phyloP scores from a whole-genome alignment of 2,888 invertebrate genomes.

The Corythucha ciliata region DNA sequence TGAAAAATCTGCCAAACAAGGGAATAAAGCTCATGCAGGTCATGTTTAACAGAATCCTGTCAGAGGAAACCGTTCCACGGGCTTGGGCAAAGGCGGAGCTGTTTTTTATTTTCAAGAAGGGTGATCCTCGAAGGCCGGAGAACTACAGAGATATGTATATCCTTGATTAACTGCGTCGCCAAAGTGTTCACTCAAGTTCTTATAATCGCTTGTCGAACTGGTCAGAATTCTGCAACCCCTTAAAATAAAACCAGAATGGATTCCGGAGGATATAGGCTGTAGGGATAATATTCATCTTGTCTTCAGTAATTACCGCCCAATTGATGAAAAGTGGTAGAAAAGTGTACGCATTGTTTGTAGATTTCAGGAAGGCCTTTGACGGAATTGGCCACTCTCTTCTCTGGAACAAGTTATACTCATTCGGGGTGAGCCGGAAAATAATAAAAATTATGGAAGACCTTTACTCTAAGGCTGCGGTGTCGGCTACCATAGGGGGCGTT shows the following conservation, averaged over 20 bases:
- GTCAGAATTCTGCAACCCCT: no score
- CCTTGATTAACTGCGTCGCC: constrained; percentile 6
- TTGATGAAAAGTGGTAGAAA: not conserved
- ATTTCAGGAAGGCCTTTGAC: constrained; percentile 3
- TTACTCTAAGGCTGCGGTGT: no score
- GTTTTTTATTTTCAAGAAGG: constrained; percentile 17
- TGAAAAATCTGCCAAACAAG: not conserved
- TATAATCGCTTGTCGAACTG: no score
- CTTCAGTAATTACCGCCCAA: not conserved
- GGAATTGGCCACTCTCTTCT: constrained; percentile 5
- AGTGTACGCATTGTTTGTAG: constrained; percentile 1
- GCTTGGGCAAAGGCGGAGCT: not conserved
- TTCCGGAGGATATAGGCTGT: constrained; percentile 2
- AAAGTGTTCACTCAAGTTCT: constrained; percentile 16
- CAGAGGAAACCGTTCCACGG: not conserved
- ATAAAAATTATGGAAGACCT: no score
- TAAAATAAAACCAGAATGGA: constrained; percentile 11
- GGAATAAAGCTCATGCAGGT: not conserved
- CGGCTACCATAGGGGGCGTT: no score
- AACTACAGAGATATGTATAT: constrained; percentile 18
- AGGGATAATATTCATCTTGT: not conserved
- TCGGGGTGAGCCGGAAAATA: constrained; percentile 5
- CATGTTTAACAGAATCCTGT: constrained; percentile 2
- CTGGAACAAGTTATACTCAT: constrained; percentile 2
- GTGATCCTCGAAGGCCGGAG: not conserved